A percentile compares a stretch with the other conserved stretches of the same genome.
Evolutionary conservation across 2,113 vertebrate genomes (phyloP).

Genomic region (Dermatemys mawii): DNA sequence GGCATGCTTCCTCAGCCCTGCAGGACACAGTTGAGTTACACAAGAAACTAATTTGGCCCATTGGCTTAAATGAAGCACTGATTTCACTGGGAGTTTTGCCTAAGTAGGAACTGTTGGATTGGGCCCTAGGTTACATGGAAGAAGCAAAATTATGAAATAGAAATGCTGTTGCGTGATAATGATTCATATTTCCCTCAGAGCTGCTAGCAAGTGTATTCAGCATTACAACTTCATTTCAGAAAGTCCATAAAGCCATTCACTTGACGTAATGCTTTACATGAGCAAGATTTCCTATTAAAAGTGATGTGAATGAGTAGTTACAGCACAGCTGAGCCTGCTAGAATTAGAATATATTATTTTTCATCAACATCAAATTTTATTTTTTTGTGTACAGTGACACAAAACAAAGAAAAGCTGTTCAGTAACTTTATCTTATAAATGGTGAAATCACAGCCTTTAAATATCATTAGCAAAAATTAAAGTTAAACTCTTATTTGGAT

Average conservation of each 20-base stretch:
- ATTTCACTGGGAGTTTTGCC: neutral
- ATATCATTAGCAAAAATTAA: neutral
- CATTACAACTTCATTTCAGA: neutral
- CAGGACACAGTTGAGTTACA: neutral
- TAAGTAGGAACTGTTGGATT: neutral
- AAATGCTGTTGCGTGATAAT: too few relatives aligned
- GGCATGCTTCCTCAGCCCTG: neutral
- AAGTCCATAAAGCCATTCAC: neutral
- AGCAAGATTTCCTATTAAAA: neutral
- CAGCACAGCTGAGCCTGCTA: neutral
- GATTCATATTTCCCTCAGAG: too few relatives aligned
- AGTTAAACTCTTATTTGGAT: neutral
- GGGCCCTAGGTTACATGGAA: neutral
- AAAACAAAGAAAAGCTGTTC: neutral
- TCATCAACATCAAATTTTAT: neutral
- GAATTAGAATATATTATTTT: neutral
- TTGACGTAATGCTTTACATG: neutral
- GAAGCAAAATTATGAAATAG: neutral
- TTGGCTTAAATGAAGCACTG: too few relatives aligned
- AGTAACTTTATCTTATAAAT: neutral
- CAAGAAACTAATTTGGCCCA: neutral
- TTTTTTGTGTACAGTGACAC: neutral
- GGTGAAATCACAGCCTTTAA: neutral
- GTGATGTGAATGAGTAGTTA: neutral
- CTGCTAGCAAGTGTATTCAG: too few relatives aligned